These are phyloP conservation scores for Hipparchia semele DNA, from an alignment of 2,888 invertebrate species.

Conservation along the genomic window DNA sequence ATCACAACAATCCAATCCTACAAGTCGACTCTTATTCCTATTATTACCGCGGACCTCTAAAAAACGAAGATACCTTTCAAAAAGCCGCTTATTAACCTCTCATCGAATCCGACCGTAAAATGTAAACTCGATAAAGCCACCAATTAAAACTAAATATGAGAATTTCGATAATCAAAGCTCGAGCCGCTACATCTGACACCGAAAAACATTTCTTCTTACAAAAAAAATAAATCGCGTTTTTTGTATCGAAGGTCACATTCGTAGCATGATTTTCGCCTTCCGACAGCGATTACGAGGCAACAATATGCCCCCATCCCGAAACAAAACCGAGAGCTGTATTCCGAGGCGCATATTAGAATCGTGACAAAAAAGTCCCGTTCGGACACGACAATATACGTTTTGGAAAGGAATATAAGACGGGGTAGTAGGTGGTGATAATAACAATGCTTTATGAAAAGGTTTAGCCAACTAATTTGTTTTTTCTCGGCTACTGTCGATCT, in stretches of 20 bases:
- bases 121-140: conserved; percentile 84
- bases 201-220: conserved; percentile 69
- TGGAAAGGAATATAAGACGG: conserved; percentile 60
- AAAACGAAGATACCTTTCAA: conserved; percentile 78
- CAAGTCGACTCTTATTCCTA: conserved; percentile 63
- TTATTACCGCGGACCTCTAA: conserved; percentile 74
- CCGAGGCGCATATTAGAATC: conserved; percentile 57
- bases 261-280: conserved; percentile 80
- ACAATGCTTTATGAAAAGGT: conserved; percentile 82
- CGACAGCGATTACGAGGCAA: conserved; percentile 61
- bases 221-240: conserved; percentile 76
- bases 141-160: conserved; percentile 84
- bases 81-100: conserved; percentile 83
- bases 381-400: conserved; percentile 51
- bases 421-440: conserved; percentile 81
- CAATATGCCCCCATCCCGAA: conserved; percentile 45
- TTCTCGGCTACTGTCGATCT: conserved; percentile 82
- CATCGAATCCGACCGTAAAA: conserved; percentile 82
- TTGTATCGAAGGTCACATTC: conserved; percentile 76
- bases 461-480: conserved; percentile 83
- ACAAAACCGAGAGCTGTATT: conserved; percentile 46
- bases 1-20: conserved; percentile 42
- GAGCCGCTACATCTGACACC: conserved; percentile 81
- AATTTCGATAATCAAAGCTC: conserved; percentile 81
- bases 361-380: conserved; percentile 49